Conservation (phyloP, 1,140 invertebrate genomes). For the Trialeurodes vaporariorum region DNA sequence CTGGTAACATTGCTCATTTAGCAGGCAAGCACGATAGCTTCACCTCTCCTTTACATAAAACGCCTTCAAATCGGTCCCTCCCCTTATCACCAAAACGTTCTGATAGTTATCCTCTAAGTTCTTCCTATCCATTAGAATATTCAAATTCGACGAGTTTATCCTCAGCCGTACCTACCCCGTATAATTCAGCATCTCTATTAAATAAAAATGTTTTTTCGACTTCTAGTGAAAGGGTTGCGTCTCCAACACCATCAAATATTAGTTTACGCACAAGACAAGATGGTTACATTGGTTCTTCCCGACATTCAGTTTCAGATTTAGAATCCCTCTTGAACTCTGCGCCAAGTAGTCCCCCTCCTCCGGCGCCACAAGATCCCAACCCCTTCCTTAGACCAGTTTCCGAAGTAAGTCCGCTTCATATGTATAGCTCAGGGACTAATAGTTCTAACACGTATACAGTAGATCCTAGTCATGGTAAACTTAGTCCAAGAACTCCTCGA, state of each 20-base stretch:
- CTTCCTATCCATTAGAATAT: not conserved
- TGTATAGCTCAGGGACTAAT: not conserved
- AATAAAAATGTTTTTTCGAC: slow-evolving; percentile 4
- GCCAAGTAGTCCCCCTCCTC: slow-evolving; percentile 56
- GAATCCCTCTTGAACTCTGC: slow-evolving; percentile 37
- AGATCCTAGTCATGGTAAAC: slow-evolving; percentile 34
- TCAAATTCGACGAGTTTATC: not conserved
- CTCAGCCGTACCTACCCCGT: not conserved
- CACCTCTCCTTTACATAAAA: slow-evolving; percentile 35
- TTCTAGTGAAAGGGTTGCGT: slow-evolving; percentile 26
- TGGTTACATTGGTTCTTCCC: slow-evolving; percentile 35
- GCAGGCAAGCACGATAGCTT: slow-evolving; percentile 37
- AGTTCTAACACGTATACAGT: not conserved
- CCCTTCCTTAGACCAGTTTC: slow-evolving; percentile 27
- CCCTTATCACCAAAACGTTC: slow-evolving; percentile 24
- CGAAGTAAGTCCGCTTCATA: not conserved
- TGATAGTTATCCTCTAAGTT: slow-evolving; percentile 7
- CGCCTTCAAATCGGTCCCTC: slow-evolving; percentile 41
- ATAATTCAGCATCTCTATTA: not conserved
- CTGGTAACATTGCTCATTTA: slow-evolving; percentile 39
- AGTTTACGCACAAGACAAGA: slow-evolving; percentile 51
- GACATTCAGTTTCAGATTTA: not conserved
- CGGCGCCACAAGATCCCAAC: slow-evolving; percentile 45
- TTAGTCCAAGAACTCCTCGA: slow-evolving; percentile 43
- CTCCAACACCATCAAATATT: slow-evolving; percentile 46